phyloP scores from a whole-genome alignment of 2,888 invertebrate genomes.

The Caenorhabditis sp. region DNA sequence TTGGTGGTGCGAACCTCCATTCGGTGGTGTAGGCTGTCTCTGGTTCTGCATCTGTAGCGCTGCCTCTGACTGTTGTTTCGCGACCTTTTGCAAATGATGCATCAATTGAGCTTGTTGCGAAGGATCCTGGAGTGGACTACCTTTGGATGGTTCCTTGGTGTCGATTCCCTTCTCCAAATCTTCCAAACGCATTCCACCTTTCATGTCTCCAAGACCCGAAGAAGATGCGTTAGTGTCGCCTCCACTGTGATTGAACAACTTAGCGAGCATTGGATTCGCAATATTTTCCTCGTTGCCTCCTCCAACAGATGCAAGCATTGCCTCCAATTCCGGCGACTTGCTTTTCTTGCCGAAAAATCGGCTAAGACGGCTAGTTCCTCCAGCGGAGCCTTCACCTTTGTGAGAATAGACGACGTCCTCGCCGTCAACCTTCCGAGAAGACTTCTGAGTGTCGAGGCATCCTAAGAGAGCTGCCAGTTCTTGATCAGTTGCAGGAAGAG shows the following conservation, averaged over 20 bases:
- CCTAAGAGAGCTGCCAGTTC: constrained; percentile 73
- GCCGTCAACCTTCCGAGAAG: constrained; percentile 22
- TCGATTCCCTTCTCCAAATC: constrained; percentile 65
- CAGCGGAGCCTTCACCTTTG: constrained; percentile 30
- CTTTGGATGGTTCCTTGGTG: constrained; percentile 37
- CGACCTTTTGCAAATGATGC: constrained; percentile 68
- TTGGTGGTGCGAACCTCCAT: constrained; percentile 19
- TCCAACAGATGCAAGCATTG: constrained; percentile 34
- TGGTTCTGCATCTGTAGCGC: constrained; percentile 45
- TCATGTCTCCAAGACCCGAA: constrained; percentile 29
- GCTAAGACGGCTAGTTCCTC: constrained; percentile 71
- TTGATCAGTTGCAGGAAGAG: constrained; percentile 68
- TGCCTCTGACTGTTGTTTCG: constrained; percentile 53
- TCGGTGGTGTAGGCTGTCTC: constrained; percentile 57
- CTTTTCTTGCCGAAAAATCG: constrained; percentile 71
- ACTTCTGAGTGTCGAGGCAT: constrained; percentile 62
- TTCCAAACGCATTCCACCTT: constrained; percentile 63
- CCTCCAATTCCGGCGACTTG: constrained; percentile 49
- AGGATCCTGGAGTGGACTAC: constrained; percentile 74
- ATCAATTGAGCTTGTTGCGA: constrained; percentile 73
- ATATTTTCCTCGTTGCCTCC: constrained; percentile 55
- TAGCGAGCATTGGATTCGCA: constrained; percentile 58
- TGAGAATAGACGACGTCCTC: constrained; percentile 19
- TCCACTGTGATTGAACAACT: constrained; percentile 43
- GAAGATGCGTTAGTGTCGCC: constrained; percentile 32